phyloP scores from a whole-genome alignment of 2,888 invertebrate genomes.

The Chaitophorus viminalis region DNA sequence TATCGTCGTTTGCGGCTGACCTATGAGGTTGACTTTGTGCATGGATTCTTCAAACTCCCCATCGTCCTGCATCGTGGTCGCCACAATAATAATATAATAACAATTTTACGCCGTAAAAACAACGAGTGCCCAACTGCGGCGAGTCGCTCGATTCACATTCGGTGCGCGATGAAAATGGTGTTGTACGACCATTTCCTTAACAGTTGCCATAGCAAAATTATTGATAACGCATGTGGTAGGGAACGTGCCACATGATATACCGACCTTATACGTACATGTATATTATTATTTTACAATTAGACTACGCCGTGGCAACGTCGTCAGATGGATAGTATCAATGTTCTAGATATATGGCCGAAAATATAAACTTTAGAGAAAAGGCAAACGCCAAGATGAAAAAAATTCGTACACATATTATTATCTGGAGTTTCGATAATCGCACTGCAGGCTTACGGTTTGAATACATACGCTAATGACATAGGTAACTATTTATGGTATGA shows the following conservation, averaged over 20 bases:
- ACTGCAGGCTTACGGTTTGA: too few species aligned
- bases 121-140: neutral
- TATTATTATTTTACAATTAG: too few species aligned
- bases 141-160: neutral
- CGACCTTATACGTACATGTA: too few species aligned
- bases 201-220: constrained; percentile 43
- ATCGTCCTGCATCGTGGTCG: constrained; percentile 19
- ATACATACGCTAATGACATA: too few species aligned
- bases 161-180: neutral
- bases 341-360: too few species aligned
- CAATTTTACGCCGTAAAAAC: neutral
- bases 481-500: too few species aligned
- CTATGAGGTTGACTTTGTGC: constrained; percentile 50
- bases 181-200: neutral
- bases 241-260: neutral
- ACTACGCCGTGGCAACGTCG: too few species aligned
- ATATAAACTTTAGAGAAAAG: too few species aligned
- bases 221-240: constrained; percentile 38
- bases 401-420: too few species aligned
- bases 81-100: neutral
- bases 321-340: too few species aligned
- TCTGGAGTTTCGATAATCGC: too few species aligned
- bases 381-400: too few species aligned
- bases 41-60: constrained; percentile 55
- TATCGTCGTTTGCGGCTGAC: neutral